Conservation (phyloP, 2,113 vertebrate genomes). For the Cyanistes caeruleus region DNA sequence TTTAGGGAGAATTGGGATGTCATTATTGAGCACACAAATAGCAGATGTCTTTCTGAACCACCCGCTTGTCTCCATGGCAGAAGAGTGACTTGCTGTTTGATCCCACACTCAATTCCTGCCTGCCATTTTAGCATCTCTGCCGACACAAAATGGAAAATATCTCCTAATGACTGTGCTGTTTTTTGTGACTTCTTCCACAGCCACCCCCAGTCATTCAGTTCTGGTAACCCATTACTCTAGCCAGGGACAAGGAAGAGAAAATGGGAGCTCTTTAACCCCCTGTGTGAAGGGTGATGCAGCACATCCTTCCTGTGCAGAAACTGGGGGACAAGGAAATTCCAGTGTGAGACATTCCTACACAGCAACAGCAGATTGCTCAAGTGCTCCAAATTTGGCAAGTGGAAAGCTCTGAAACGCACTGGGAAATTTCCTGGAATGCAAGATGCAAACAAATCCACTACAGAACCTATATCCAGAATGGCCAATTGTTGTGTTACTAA, state of each 20-base stretch:
- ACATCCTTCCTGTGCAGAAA: neutral
- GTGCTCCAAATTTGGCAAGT: neutral
- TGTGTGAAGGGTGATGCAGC: neutral
- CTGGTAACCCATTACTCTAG: neutral
- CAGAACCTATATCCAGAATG: neutral
- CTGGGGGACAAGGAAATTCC: neutral
- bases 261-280: neutral
- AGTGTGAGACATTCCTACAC: fast-evolving
- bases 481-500: neutral
- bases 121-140: neutral
- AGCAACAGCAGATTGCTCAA: neutral
- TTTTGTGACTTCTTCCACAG: neutral
- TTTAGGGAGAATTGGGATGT: neutral
- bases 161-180: neutral
- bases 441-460: neutral
- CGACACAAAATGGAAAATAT: neutral
- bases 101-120: neutral
- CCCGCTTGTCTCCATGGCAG: neutral
- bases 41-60: neutral
- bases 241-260: neutral
- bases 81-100: neutral
- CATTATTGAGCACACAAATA: neutral
- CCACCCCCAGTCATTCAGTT: neutral
- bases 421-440: neutral
- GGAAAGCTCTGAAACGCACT: neutral